Base-by-base conservation (phyloP, 1,140 invertebrate species). In the Coelopa frigida region DNA sequence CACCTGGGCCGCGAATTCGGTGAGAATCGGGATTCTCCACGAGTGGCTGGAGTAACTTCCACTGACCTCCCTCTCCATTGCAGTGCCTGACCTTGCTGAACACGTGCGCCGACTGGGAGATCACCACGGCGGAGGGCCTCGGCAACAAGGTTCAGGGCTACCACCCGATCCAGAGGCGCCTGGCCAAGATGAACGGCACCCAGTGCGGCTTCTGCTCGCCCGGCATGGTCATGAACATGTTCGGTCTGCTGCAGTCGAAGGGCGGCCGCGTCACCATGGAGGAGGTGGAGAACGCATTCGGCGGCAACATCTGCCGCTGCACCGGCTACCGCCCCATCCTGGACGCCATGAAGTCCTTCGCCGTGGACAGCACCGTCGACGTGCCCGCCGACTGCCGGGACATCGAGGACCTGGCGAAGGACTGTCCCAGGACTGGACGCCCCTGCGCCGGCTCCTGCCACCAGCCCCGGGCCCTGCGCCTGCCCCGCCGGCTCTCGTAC, bases 141-240 rank as follows among this genome's bases (percentile, higher is more conserved):
- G 83, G 85, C 4, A 79, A 77, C 57, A 75, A 72, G 53, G 68
- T 70, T 44, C 70, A 59, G 2, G 83, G 83, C 3, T 87, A 85
- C 59, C 80, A 86, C 54, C 66, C 73, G 5, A 68, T 84, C 21
- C 82, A 85, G 67, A 74, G 73, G 8, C 58, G 74, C 10, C 56
- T 86, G 18, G 81, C 81, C 0, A 67, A 74, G 22, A 79, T 79
- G 58, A 82, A 82, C 62, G 84, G 82, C 2, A 81, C 82, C 2
- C 83, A 86, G 59, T 87, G 83, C 57, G 85, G 85, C 2, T 89
- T 78, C 65, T 89, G 85, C 51, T 79, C 81, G 2, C 78, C 84
- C 12, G 86, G 84, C 29, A 87, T 86, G 81, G 76, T 89, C 12
- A 88, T 89, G 84, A 83, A 81, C 51, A 79, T 88, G 75, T 80